Evolutionary conservation across 2,113 vertebrate genomes (phyloP).

Genomic region (Lonchura striata): DNA sequence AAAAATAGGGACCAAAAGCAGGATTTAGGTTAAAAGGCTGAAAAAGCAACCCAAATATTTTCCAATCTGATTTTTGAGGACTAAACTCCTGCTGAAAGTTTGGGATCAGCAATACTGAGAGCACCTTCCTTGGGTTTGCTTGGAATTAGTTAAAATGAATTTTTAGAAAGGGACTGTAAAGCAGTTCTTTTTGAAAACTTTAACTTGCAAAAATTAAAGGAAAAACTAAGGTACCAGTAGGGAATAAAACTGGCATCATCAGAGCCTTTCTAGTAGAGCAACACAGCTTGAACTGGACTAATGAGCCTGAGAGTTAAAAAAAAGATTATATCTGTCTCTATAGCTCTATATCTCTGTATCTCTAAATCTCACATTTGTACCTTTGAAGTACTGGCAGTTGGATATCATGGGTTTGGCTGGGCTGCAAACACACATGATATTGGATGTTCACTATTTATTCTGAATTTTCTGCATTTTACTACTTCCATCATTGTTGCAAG

Average conservation of each 20-base stretch:
- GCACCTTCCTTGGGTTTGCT: background rate
- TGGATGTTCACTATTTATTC: background rate
- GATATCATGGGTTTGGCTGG: background rate
- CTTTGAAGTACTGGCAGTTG: background rate
- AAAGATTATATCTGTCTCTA: background rate
- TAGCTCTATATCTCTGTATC: background rate
- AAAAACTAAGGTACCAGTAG: background rate
- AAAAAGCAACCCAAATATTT: background rate
- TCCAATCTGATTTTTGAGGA: background rate
- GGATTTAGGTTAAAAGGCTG: background rate
- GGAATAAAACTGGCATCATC: slow-evolving; percentile 25
- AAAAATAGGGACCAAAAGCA: background rate
- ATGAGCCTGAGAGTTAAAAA: slow-evolving; percentile 15
- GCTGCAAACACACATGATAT: background rate
- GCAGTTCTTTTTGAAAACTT: background rate
- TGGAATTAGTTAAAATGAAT: background rate
- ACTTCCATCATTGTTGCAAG: background rate
- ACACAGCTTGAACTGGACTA: slow-evolving; percentile 60
- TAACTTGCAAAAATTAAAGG: background rate
- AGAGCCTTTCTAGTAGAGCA: slow-evolving; percentile 19
- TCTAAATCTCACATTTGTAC: background rate
- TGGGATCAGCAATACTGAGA: background rate
- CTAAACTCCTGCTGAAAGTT: background rate
- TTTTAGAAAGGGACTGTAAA: background rate
- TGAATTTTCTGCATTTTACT: fast-evolving